Base-by-base conservation (phyloP, 2,888 invertebrate species). In the Tortrix viridana region DNA sequence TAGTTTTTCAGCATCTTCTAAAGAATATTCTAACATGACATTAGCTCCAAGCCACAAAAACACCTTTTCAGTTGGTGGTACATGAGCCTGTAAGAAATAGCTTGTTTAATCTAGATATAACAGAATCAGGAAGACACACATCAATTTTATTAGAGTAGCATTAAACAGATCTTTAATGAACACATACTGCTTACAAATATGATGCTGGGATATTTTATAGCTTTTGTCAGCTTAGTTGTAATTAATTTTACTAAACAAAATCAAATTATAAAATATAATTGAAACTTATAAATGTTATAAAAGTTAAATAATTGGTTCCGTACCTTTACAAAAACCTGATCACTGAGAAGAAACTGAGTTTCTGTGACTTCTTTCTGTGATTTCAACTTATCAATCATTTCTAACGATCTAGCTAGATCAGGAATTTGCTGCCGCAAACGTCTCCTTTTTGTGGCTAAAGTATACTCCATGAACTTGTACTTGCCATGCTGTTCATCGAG, bases 401-500 rank as follows among this genome's bases (percentile, higher is more conserved):
- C 96, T 71, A 99, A 84, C 0, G 98, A 97, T 68, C 97, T 94
- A 74, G 97, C 96, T 71, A 99, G 93, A 82, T 99, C 99, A n/a
- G 98, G 98, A 71, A 99, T 96, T 92, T 99, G 98, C 62, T 95
- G 95, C 75, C 97, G 96, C 64, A 99, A 92, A 85, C 98, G 95
- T 76, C 96, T 95, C 71, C 97, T 95, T 75, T 98, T 97, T 14
- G 97, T 96, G 58, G 95, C 93, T 69, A 99, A 93, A 85, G 98
- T 98, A 75, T 95, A 95, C 88, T 99, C 99, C 97, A 99, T 98
- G 82, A 98, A 97, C 90, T 98, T 98, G 85, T 99, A 99, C 93
- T 99, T 98, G 65, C 96, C 96, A 90, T 98, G 98, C 80, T 96
- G 96, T 80, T 98, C 98, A 82, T 99, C 98, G 65, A 99, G 91